phyloP scores from a whole-genome alignment of 2,797 vertebrate genomes.

The Falco cherrug region DNA sequence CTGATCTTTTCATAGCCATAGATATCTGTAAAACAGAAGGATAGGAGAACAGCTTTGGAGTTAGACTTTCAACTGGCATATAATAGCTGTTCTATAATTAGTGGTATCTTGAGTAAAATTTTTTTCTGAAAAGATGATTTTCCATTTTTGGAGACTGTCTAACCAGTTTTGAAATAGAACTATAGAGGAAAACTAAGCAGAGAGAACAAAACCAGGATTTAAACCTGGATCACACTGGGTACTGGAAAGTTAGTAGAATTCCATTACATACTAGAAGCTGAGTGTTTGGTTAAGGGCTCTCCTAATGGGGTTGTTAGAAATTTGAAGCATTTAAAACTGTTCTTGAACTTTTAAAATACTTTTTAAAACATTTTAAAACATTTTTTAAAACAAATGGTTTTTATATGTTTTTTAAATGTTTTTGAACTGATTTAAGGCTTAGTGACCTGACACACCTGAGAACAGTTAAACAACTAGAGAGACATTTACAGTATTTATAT shows the following conservation, averaged over 20 bases:
- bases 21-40: background rate
- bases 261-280: background rate
- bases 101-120: background rate
- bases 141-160: background rate
- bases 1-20: background rate
- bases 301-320: background rate
- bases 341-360: too few species aligned
- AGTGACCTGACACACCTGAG: background rate
- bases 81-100: background rate
- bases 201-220: background rate
- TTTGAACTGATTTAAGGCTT: background rate
- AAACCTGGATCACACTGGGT: background rate
- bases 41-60: background rate
- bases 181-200: background rate
- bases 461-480: background rate
- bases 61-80: background rate
- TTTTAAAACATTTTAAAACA: too few species aligned
- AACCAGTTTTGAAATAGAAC: background rate
- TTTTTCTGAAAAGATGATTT: background rate
- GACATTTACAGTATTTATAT: background rate
- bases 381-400: too few species aligned
- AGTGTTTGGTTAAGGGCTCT: background rate
- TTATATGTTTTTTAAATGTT: background rate
- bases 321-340: background rate
- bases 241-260: background rate